These are phyloP conservation scores for Heliocidaris erythrogramma DNA, from an alignment of 35 echinoderm and acorn worm species.

Conservation along the genomic window DNA sequence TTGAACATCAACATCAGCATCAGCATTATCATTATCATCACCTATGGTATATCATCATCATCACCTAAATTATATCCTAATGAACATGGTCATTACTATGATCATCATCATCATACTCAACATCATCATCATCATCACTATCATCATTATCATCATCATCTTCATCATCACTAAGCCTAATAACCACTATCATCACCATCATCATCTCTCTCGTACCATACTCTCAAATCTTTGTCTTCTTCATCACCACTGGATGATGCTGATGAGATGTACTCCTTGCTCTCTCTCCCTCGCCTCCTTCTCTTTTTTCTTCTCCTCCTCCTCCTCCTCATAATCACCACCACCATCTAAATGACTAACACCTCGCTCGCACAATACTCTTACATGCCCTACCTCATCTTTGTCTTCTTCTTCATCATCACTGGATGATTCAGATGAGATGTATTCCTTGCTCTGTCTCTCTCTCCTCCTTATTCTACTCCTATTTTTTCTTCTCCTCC, in stretches of 20 bases:
- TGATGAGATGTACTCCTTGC: conserved; percentile 83
- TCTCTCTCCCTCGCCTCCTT: conserved; percentile 69
- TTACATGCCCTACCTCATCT: background rate
- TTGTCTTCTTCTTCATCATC: conserved; percentile 38
- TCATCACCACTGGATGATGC: background rate
- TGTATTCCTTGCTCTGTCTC: conserved; percentile 94
- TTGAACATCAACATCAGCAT: background rate
- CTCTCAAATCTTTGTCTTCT: too few species aligned
- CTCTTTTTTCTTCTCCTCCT: conserved; percentile 41
- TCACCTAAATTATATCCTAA: conserved; percentile 28
- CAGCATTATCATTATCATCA: background rate
- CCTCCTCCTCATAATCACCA: conserved; percentile 35
- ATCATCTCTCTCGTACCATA: too few species aligned
- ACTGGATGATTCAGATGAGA: conserved; percentile 46
- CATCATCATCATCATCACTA: too few species aligned
- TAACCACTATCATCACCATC: too few species aligned
- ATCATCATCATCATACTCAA: too few species aligned
- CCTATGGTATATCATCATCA: background rate
- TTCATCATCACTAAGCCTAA: too few species aligned
- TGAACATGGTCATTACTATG: background rate
- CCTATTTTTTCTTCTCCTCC: conserved; percentile 22
- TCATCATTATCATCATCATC: conserved; percentile 50
- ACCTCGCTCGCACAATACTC: too few species aligned
- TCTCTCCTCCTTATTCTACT: conserved; percentile 51
- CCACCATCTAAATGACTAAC: conserved; percentile 39